A percentile compares a stretch with the other conserved stretches of the same genome.
Evolutionary conservation across 2,113 vertebrate genomes (phyloP).

Genomic region (Mesoclemmys tuberculata): DNA sequence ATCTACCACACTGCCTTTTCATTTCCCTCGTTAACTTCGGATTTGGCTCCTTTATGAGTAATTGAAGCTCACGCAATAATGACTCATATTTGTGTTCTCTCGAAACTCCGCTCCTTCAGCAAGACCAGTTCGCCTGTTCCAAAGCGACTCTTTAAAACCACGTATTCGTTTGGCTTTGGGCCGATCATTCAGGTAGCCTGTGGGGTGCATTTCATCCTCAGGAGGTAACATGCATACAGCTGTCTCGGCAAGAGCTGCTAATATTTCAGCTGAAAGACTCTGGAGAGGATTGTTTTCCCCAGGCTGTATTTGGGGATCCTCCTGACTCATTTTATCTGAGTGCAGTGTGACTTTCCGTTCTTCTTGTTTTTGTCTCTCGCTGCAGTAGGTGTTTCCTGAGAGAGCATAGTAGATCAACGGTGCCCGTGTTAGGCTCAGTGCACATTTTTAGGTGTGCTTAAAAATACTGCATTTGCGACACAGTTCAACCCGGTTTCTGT

Average conservation of each 20-base stretch:
- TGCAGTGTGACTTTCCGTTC: constrained; percentile 11
- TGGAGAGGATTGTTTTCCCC: not conserved
- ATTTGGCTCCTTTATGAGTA: not conserved
- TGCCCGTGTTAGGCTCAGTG: constrained; percentile 8
- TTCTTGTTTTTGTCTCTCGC: not conserved
- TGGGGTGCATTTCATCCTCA: not conserved
- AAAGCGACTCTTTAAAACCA: not conserved
- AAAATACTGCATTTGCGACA: not conserved
- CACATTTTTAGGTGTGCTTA: constrained; percentile 17
- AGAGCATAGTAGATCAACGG: constrained; percentile 54
- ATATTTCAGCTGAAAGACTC: not conserved
- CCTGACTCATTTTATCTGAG: not conserved
- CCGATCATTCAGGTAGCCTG: not conserved
- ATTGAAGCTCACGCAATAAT: not conserved
- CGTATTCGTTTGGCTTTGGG: not conserved
- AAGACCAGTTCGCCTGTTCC: fast-evolving
- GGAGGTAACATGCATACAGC: not conserved
- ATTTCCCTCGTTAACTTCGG: not conserved
- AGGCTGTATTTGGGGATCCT: not conserved
- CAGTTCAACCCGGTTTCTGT: constrained; percentile 25
- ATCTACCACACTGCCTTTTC: not conserved
- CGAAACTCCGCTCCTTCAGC: not conserved
- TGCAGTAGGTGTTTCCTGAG: constrained; percentile 9
- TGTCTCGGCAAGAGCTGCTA: not conserved
- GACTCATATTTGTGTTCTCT: not conserved